Evolutionary conservation across 2,797 vertebrate genomes (phyloP).

Genomic region (Lutra lutra): DNA sequence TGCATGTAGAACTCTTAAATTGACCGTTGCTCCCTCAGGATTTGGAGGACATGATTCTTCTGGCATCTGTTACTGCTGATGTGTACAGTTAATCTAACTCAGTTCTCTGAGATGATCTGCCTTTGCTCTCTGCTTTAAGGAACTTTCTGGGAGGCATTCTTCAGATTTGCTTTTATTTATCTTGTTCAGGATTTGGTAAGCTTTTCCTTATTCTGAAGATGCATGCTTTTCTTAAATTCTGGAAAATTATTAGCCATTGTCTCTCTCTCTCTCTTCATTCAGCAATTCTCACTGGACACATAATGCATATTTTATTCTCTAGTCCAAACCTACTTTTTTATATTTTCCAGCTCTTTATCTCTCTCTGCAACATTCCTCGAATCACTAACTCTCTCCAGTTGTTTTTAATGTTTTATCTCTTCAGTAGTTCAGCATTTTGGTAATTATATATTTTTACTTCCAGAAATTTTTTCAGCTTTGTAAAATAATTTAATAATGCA

Average conservation of each 20-base stretch:
- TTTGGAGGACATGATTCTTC: not conserved
- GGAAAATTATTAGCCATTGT: not conserved
- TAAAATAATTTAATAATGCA: not conserved
- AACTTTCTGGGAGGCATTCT: not conserved
- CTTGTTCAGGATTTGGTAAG: not conserved
- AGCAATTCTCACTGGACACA: not conserved
- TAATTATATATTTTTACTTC: conserved; percentile 32
- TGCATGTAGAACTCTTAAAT: not conserved
- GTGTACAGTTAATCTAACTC: not conserved
- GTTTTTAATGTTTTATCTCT: not conserved
- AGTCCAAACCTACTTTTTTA: not conserved
- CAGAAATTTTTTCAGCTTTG: not conserved
- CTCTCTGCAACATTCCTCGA: not conserved
- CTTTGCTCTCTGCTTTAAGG: not conserved
- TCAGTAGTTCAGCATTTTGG: not conserved
- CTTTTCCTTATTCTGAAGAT: not conserved
- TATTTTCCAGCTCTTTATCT: not conserved
- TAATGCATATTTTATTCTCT: not conserved
- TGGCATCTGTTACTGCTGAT: not conserved
- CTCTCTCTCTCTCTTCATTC: not conserved
- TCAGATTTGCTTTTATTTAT: not conserved
- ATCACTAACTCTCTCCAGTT: not conserved
- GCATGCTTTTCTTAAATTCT: not conserved
- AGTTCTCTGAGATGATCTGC: not conserved
- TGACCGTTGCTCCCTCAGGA: not conserved